These are phyloP conservation scores for roundworm (Caenorhabditis elegans) DNA, from an alignment of 1,140 invertebrate species.

Conservation along the genomic window DNA sequence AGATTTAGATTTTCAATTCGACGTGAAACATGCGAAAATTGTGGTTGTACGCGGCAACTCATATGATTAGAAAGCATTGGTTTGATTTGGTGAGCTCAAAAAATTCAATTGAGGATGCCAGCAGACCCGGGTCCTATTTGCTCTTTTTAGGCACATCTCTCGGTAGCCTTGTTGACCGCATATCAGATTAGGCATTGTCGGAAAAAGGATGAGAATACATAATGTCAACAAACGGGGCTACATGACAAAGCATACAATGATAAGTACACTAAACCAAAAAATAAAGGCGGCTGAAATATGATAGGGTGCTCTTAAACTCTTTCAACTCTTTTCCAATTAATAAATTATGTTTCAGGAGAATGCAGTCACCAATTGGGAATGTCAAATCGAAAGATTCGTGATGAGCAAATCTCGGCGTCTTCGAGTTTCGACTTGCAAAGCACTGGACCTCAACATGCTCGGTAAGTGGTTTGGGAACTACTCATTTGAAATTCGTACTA, in stretches of 20 bases:
- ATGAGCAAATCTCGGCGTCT: conserved; percentile 67
- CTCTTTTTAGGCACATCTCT: conserved; percentile 15
- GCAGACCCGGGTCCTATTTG: neutral
- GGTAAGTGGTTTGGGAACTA: conserved; percentile 67
- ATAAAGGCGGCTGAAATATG: neutral
- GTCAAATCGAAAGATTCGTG: conserved; percentile 67
- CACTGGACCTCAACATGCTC: conserved; percentile 68
- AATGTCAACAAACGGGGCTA: conserved; percentile 6
- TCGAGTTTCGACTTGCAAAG: conserved; percentile 67
- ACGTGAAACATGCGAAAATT: too few species aligned
- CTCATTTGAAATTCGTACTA: conserved; percentile 4
- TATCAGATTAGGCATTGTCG: neutral
- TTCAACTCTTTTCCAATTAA: neutral
- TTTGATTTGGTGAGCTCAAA: conserved; percentile 21
- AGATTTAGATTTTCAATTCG: too few species aligned
- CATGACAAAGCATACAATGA: conserved; percentile 14
- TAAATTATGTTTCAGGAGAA: conserved; percentile 61
- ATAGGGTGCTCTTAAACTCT: neutral
- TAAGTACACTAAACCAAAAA: conserved; percentile 22
- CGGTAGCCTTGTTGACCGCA: conserved; percentile 24
- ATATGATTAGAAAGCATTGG: conserved; percentile 11
- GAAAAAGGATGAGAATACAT: neutral
- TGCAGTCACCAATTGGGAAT: conserved; percentile 68
- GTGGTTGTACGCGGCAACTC: neutral
- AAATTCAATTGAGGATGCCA: conserved; percentile 3